Conservation (phyloP, 2,888 invertebrate genomes). For the Gymnocheta viridis region DNA sequence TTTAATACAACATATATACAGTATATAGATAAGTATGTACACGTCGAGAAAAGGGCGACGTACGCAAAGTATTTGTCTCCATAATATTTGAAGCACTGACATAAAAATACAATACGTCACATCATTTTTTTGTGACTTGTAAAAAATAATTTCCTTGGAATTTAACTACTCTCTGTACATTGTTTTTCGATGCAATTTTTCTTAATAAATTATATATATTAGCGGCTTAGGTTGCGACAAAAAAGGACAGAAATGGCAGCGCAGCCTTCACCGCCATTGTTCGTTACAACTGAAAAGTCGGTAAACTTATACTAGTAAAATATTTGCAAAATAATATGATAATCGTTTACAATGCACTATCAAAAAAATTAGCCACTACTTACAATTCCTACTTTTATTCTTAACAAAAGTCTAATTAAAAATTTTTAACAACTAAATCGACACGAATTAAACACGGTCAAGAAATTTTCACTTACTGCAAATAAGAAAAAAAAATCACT, state of each 20-base stretch:
- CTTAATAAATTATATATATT: constrained; percentile 13
- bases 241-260: constrained; percentile 15
- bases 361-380: constrained; percentile 44
- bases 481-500: constrained; percentile 49
- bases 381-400: constrained; percentile 55
- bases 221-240: constrained; percentile 58
- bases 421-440: constrained; percentile 23
- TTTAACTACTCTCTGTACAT: background rate
- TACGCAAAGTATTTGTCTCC: constrained; percentile 48
- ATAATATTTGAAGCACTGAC: background rate
- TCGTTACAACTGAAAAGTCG: constrained; percentile 59
- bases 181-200: constrained; percentile 17
- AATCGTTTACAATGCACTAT: constrained; percentile 2
- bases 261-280: constrained; percentile 67
- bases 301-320: constrained; percentile 49
- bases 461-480: constrained; percentile 64
- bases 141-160: background rate
- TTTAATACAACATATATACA: background rate
- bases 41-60: constrained; percentile 65
- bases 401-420: constrained; percentile 24
- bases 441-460: constrained; percentile 50
- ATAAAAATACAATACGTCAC: background rate
- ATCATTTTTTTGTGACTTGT: background rate
- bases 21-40: constrained; percentile 24
- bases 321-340: constrained; percentile 28